Evolutionary conservation across 2,113 vertebrate genomes (phyloP).

Genomic region (Poeciliopsis turrubarensis): DNA sequence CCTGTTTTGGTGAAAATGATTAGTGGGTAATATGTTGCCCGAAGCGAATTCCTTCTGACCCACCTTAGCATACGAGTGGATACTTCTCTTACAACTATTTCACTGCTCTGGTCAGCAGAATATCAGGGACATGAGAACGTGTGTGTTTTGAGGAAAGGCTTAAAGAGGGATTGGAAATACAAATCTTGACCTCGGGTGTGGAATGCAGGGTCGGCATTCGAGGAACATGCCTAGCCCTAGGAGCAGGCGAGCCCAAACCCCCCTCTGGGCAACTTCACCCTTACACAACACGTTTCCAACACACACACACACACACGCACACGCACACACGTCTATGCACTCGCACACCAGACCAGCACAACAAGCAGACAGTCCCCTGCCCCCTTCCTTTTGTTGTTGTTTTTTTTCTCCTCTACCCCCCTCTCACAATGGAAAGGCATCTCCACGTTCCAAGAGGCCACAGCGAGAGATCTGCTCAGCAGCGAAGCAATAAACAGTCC

Average conservation of each 20-base stretch:
- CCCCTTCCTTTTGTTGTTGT: slow-evolving; percentile 75
- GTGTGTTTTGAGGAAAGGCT: slow-evolving; percentile 44
- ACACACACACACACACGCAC: slow-evolving; percentile 34
- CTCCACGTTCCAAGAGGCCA: slow-evolving; percentile 63
- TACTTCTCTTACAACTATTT: slow-evolving; percentile 46
- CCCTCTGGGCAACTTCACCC: slow-evolving; percentile 58
- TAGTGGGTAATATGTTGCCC: slow-evolving; percentile 32
- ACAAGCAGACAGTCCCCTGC: slow-evolving; percentile 67
- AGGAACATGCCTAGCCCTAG: slow-evolving; percentile 69
- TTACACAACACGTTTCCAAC: slow-evolving; percentile 60
- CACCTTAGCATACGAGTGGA: slow-evolving; percentile 49
- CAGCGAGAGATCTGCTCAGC: slow-evolving; percentile 53
- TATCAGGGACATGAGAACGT: slow-evolving; percentile 36
- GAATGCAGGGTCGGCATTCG: slow-evolving; percentile 71
- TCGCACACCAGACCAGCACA: slow-evolving; percentile 43
- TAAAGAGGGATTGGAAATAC: slow-evolving; percentile 66
- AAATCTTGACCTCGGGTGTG: slow-evolving; percentile 64
- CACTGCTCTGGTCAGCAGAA: slow-evolving; percentile 22
- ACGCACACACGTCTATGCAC: slow-evolving; percentile 11
- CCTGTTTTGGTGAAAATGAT: slow-evolving; percentile 35
- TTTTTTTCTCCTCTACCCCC: slow-evolving; percentile 60
- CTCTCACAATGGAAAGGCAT: slow-evolving; percentile 66
- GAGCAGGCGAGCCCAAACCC: slow-evolving; percentile 63
- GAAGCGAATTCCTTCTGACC: slow-evolving; percentile 54
- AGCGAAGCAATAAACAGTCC: slow-evolving; percentile 59